Base-by-base conservation (phyloP, 2,113 vertebrate species). In the Zingel zingel region DNA sequence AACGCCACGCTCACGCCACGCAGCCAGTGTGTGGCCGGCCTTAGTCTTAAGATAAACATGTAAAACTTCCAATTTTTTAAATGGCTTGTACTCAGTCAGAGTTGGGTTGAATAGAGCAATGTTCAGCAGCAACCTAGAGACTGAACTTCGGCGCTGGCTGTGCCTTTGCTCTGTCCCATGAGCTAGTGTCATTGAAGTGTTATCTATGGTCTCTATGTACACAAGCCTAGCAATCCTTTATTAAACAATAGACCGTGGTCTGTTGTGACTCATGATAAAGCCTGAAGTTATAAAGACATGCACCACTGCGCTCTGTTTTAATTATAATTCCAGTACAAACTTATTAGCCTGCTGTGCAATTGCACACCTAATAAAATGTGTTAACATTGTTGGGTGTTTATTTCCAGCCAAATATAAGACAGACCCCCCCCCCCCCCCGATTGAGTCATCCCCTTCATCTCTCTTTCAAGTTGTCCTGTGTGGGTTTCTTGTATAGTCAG, bases 381-480 rank as follows among this genome's bases (percentile, higher is more conserved):
- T 83, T 84, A 82, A 76, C 79, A 80, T 51, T 57, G 84, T 25
- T 64, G 78, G 77, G 66, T 70, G 66, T 76, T 90, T 50, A 79
- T 21, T 90, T 64, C 51, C 51, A 72, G 83, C 76, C 50, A 69
- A 90, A 80, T 57, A 69, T 59, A 56, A 56, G 1, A 36, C 59
- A 73, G 51, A 58, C 62, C n/a, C n/a, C n/a, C n/a, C 65, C 68
- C 57, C 59, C 56, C 23, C 62, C 50, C 69, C 30, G 63, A 90
- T 86, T 90, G 90, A 93, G 84, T 92, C 91, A 90, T 92, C 81
- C 82, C 85, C 89, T 90, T 88, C 82, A 89, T 90, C 86, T 93
- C 70, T 67, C 79, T 88, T 88, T 91, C 77, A 91, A 84, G 82
- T 82, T 76, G 58, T 83, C 74, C 80, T 89, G 85, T 89, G 91